phyloP scores from a whole-genome alignment of 2,797 vertebrate species.

The Sebastes minor region DNA sequence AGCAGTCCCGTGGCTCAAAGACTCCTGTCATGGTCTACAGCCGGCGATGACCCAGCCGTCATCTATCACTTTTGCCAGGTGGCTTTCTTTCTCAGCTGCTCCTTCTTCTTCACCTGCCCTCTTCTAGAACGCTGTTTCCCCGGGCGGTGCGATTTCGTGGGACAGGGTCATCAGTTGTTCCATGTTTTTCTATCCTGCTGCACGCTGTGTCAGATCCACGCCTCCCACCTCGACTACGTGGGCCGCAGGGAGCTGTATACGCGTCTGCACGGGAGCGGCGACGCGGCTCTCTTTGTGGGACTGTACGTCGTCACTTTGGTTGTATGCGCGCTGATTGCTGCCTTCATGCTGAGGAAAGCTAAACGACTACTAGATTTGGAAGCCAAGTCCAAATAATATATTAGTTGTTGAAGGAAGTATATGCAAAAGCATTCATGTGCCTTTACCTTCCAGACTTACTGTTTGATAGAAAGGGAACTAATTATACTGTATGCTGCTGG shows the following conservation, averaged over 20 bases:
- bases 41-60: slow-evolving; percentile 50
- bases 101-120: slow-evolving; percentile 88
- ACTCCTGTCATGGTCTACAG: slow-evolving; percentile 62
- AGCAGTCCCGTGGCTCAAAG: slow-evolving; percentile 88
- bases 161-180: slow-evolving; percentile 93
- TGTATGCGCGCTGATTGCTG: slow-evolving; percentile 75
- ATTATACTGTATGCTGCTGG: not conserved
- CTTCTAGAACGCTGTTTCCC: slow-evolving; percentile 88
- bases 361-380: slow-evolving; percentile 72
- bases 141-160: slow-evolving; percentile 87
- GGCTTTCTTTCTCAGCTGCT: slow-evolving; percentile 85
- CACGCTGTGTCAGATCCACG: slow-evolving; percentile 91
- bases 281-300: slow-evolving; percentile 72
- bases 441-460: not conserved
- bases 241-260: slow-evolving; percentile 82
- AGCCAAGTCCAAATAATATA: slow-evolving; percentile 60
- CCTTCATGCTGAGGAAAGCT: slow-evolving; percentile 82
- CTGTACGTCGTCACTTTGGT: slow-evolving; percentile 79
- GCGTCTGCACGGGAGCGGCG: slow-evolving; percentile 74
- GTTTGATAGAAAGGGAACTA: slow-evolving; percentile 2
- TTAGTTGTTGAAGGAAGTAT: not conserved
- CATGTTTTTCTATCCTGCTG: slow-evolving; percentile 88
- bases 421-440: not conserved
- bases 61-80: slow-evolving; percentile 79
- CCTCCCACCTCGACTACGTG: slow-evolving; percentile 86